Base-by-base conservation (phyloP, 2,888 invertebrate species). In the Cancer borealis region DNA sequence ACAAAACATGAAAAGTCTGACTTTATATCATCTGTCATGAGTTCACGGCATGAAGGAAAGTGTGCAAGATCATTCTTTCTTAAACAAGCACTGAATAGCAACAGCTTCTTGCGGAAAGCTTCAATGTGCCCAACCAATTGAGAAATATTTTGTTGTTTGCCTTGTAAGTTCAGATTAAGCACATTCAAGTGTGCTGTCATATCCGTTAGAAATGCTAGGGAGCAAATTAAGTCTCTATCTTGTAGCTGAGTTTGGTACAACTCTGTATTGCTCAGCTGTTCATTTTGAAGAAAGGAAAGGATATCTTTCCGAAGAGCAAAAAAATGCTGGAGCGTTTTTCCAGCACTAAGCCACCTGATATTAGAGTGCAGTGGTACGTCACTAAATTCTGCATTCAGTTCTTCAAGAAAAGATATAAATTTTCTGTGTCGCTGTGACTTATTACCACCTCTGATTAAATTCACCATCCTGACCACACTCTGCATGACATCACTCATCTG, bases 51-150 rank as follows among this genome's bases (percentile, higher is more conserved):
- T n/a, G 47, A 90, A 49, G 90, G 49, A 39, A 39, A 39, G 39
- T 39, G 39, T 39, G 39, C 39, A 39, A 39, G 39, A 39, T 39
- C 39, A 39, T 54, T 90, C 47, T 54, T 90, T 47, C 47, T 90
- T 46, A 90, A 47, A 54, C 47, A 49, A 0, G 88, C 90, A 90
- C 47, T 90, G 47, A 54, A 90, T 2, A 90, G 47, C 90, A 45
- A 46, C 54, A 90, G 90, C 47, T 90, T 47, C 90, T 90, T 91
- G 60, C 91, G 54, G 54, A 91, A 54, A 47, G 91, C 54, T 26
- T 60, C 60, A 26, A 91, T 91, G 91, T 91, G 39, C 30, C 10
- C 91, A 14, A 91, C 26, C 8, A 91, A 60, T 49, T 91, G 91
- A 30, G 66, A 91, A 60, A 39, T 26, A 30, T 91, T 91, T 49